Evolutionary conservation across 2,888 invertebrate genomes (phyloP), one percentile per base, ranked within the genome.

Genomic region (Clanis bilineata): DNA sequence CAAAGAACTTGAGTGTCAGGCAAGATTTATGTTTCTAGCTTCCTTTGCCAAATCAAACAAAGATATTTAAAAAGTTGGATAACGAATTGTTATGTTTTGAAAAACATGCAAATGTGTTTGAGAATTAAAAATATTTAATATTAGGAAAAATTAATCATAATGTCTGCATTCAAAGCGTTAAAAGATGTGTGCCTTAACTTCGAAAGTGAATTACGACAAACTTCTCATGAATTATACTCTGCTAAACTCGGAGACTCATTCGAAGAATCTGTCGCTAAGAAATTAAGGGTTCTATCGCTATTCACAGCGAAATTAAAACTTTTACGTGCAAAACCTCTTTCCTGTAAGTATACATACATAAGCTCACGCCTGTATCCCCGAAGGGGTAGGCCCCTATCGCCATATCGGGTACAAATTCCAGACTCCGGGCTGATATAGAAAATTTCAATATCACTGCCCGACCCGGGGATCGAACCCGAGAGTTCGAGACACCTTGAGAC

Each of bases 301-400:
- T 77, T 79, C 60, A 81, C 78, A 1, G 81, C 89, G 0, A 91
- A 91, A 77, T 65, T 87, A 9, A 82, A 82, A 55, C 70, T 90
- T 22, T 69, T 91, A 51, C 78, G 77, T 36, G 90, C 86, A 0
- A 86, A 84, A 65, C 64, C 79, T 39, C 12, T 78, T 45, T 71
- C 85, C 18, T 65, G 90, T 90, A 69, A 81, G 82, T 81, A 55
- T 23, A n/a, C n/a, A n/a, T n/a, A n/a, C n/a, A n/a, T n/a, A n/a
- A n/a, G n/a, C n/a, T n/a, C n/a, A n/a, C n/a, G n/a, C n/a, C n/a
- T n/a, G n/a, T n/a, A n/a, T n/a, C n/a, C n/a, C n/a, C n/a, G n/a
- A n/a, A n/a, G n/a, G n/a, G n/a, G n/a, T n/a, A n/a, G n/a, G n/a
- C n/a, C n/a, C n/a, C n/a, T n/a, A n/a, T n/a, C n/a, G n/a, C n/a